Conservation (phyloP, 1,140 invertebrate species). For the Achatina immaculata region DNA sequence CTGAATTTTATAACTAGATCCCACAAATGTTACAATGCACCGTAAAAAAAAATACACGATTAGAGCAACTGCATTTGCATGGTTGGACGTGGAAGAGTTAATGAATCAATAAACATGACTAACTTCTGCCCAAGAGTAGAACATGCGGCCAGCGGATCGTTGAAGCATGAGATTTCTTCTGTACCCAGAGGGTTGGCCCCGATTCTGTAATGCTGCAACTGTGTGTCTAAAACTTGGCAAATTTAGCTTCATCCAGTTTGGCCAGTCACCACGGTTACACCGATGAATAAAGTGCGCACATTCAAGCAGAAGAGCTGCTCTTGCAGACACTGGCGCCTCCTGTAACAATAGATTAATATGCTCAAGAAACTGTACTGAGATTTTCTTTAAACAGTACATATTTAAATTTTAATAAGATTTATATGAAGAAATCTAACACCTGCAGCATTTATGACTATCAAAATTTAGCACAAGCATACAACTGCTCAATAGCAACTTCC, state of each 20-base stretch:
- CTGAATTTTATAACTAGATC: no score
- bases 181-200: conserved; percentile 73
- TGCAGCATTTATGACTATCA: no score
- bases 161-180: conserved; percentile 86
- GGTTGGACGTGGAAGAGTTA: no score
- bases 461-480: no score
- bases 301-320: conserved; percentile 92
- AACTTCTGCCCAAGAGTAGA: conserved; percentile 97
- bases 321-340: conserved; percentile 93
- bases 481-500: no score
- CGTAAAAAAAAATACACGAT: no score
- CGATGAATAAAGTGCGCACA: conserved; percentile 96
- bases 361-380: no score
- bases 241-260: conserved; percentile 92
- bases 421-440: no score
- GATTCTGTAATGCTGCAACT: conserved; percentile 61
- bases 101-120: conserved; percentile 39
- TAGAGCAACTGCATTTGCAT: no score
- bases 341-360: conserved; percentile 71
- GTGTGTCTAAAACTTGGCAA: conserved; percentile 79
- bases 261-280: conserved; percentile 98
- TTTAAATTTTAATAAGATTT: no score
- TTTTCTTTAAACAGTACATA: no score
- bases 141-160: conserved; percentile 92
- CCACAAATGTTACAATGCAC: no score